These are phyloP conservation scores for Pygoscelis adeliae DNA, from an alignment of 2,113 vertebrate genomes.

Conservation along the genomic window DNA sequence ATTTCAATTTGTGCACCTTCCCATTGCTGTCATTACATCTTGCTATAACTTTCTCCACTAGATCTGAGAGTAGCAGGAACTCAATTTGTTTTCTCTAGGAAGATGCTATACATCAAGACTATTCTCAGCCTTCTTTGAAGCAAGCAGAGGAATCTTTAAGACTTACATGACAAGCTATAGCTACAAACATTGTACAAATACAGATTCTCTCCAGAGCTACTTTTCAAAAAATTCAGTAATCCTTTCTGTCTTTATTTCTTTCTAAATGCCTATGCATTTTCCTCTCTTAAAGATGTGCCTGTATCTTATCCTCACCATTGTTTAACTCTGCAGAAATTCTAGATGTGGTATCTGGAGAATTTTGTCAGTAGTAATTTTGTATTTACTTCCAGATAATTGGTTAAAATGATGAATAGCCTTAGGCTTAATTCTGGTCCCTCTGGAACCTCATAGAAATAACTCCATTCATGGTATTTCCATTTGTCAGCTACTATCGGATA, in stretches of 20 bases:
- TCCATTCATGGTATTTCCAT: neutral
- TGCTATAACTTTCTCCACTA: neutral
- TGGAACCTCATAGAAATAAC: neutral
- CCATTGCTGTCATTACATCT: neutral
- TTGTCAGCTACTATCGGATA: neutral
- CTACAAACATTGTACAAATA: neutral
- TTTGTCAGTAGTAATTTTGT: neutral
- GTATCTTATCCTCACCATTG: neutral
- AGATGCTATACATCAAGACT: neutral
- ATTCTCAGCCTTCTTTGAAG: neutral
- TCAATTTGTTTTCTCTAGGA: neutral
- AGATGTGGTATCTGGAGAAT: neutral
- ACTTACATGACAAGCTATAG: neutral
- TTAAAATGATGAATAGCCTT: neutral
- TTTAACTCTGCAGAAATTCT: neutral
- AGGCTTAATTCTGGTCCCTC: neutral
- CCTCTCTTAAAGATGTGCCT: neutral
- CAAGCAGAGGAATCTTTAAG: neutral
- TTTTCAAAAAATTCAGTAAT: neutral
- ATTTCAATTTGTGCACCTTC: neutral
- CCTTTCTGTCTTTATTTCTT: neutral
- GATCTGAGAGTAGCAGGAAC: neutral
- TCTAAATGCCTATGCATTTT: neutral
- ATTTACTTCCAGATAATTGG: neutral
- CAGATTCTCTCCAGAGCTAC: neutral